phyloP scores from a whole-genome alignment of 2,113 vertebrate species.

The Fregetta grallaria region DNA sequence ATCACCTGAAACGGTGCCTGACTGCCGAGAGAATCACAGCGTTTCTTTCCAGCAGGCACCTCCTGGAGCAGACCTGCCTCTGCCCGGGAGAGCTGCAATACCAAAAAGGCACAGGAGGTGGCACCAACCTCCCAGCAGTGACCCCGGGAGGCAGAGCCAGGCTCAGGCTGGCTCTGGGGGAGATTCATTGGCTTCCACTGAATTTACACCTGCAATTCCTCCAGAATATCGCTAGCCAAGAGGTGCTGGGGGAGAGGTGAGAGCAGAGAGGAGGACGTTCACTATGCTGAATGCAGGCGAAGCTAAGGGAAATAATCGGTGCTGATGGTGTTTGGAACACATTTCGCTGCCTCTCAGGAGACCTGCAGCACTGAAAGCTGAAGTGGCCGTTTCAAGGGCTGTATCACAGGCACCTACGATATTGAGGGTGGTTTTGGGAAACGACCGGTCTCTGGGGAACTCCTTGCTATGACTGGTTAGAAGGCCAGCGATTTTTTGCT shows the following conservation, averaged over 20 bases:
- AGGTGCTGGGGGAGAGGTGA: neutral
- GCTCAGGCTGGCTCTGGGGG: fast-evolving
- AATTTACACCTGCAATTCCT: neutral
- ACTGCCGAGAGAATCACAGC: neutral
- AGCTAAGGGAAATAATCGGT: fast-evolving
- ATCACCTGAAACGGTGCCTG: neutral
- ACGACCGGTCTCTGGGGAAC: neutral
- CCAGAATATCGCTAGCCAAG: neutral
- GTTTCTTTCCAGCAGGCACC: neutral
- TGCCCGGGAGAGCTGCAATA: neutral
- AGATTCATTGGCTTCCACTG: neutral
- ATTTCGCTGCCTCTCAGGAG: neutral
- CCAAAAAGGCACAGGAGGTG: neutral
- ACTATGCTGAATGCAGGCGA: fast-evolving
- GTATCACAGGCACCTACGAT: neutral
- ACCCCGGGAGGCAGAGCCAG: neutral
- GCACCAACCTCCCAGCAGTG: neutral
- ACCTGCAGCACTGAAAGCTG: neutral
- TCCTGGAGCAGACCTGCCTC: neutral
- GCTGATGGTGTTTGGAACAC: neutral
- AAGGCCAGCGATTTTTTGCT: neutral
- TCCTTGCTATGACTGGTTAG: neutral
- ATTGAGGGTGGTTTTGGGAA: neutral
- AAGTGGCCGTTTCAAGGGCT: neutral
- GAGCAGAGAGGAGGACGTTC: neutral